A percentile compares a stretch with the other conserved stretches of the same genome.
These are phyloP conservation scores for Tupiocoris notatus DNA, from an alignment of 2,888 invertebrate genomes.

Conservation along the genomic window DNA sequence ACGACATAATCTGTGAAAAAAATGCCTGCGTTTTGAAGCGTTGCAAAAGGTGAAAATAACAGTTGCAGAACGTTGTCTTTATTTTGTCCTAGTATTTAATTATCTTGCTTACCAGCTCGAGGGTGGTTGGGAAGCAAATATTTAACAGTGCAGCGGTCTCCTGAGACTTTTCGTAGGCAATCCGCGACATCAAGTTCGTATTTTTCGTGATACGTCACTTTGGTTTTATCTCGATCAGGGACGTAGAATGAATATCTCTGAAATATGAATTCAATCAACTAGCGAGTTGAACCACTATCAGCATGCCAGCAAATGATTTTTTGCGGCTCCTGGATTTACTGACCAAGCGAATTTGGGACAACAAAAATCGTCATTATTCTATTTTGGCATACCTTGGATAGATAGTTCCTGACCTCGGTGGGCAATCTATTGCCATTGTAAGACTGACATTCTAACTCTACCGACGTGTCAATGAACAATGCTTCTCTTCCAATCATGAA, in stretches of 20 bases:
- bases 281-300: no score
- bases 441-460: slow-evolving; percentile 63
- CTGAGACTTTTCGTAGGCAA: slow-evolving; percentile 53
- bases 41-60: no score
- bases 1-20: slow-evolving; percentile 62
- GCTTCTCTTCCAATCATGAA: slow-evolving; percentile 60
- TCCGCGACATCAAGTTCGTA: slow-evolving; percentile 31
- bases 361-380: no score
- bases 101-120: slow-evolving; percentile 59
- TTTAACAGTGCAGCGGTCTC: slow-evolving; percentile 56
- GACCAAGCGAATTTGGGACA: no score
- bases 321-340: no score
- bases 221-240: slow-evolving; percentile 38
- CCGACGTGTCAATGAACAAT: slow-evolving; percentile 62
- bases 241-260: slow-evolving; percentile 40
- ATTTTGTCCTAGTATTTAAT: no score
- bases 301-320: no score
- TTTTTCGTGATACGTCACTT: slow-evolving; percentile 30
- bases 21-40: no score
- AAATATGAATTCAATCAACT: neutral
- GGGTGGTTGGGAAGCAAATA: slow-evolving; percentile 70
- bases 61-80: neutral
- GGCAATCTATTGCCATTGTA: slow-evolving; percentile 60
- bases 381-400: slow-evolving; percentile 63
- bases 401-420: slow-evolving; percentile 56